phyloP scores from a whole-genome alignment of 2,888 invertebrate species.

The Macropis europaea region DNA sequence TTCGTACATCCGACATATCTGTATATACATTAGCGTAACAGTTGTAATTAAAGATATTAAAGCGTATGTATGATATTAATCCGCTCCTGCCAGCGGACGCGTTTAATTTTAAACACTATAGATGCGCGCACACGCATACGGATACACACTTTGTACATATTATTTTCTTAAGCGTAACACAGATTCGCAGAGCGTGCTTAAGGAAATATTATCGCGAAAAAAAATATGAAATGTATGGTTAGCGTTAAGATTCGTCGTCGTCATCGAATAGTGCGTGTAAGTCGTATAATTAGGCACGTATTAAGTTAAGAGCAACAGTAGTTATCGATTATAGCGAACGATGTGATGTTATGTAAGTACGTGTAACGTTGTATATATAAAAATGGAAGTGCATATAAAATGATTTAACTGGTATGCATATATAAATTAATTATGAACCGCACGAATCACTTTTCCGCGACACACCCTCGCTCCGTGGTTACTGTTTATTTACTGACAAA shows the following conservation, averaged over 20 bases:
- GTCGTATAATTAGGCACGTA: conserved; percentile 50
- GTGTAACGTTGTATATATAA: conserved; percentile 77
- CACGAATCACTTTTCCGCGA: too few relatives aligned
- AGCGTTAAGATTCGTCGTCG: conserved; percentile 50
- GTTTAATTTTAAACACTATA: conserved; percentile 25
- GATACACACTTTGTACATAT: conserved; percentile 38
- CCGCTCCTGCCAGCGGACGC: not conserved
- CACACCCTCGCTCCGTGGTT: too few relatives aligned
- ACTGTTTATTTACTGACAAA: too few relatives aligned
- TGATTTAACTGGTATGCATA: conserved; percentile 31
- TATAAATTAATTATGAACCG: conserved; percentile 19
- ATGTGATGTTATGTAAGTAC: conserved; percentile 79
- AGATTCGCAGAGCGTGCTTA: conserved; percentile 27
- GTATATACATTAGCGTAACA: conserved; percentile 56
- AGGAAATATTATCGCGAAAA: conserved; percentile 41
- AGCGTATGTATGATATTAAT: conserved; percentile 53
- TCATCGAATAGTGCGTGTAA: conserved; percentile 45
- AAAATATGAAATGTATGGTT: conserved; percentile 33
- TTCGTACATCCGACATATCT: conserved; percentile 56
- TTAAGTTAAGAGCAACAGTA: conserved; percentile 61
- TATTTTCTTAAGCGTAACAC: conserved; percentile 28
- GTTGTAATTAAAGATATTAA: conserved; percentile 50
- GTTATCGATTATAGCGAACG: conserved; percentile 75
- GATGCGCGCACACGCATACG: conserved; percentile 2
- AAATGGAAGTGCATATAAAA: conserved; percentile 50